Conservation (phyloP, 2,888 invertebrate genomes). For the Boloria selene region DNA sequence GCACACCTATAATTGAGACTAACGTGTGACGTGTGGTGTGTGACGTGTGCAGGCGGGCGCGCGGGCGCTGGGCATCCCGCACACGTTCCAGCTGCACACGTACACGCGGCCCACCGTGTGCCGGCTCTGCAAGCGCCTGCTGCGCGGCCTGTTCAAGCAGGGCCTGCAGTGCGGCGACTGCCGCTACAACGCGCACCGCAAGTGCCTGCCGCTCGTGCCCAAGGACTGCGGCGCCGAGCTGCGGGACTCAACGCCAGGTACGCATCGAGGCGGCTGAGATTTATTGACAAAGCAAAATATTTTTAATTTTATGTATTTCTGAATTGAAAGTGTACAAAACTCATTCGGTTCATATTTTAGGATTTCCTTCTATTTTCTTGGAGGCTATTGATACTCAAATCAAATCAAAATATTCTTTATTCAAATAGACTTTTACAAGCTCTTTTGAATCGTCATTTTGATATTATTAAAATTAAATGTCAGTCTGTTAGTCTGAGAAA, state of each 20-base stretch:
- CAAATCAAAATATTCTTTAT: too few species aligned
- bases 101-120: slow-evolving; percentile 99
- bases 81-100: slow-evolving; percentile 97
- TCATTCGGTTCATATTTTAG: too few species aligned
- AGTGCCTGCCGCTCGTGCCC: slow-evolving; percentile 94
- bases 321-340: too few species aligned
- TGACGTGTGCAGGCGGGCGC: slow-evolving; percentile 19
- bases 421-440: too few species aligned
- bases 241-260: slow-evolving; percentile 60
- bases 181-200: slow-evolving; percentile 97
- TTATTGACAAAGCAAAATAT: too few species aligned
- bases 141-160: slow-evolving; percentile 97
- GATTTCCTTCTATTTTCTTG: background rate
- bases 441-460: too few species aligned
- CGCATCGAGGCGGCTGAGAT: too few species aligned
- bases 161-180: slow-evolving; percentile 99
- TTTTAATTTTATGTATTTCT: too few species aligned
- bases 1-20: too few species aligned
- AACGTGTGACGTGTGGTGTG: background rate
- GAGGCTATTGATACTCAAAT: too few species aligned
- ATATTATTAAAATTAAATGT: too few species aligned
- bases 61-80: slow-evolving; percentile 83
- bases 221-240: slow-evolving; percentile 92
- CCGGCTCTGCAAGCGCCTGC: slow-evolving; percentile 96
- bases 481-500: too few species aligned